Evolutionary conservation across 2,888 invertebrate species (phyloP), one percentile per base, ranked within the genome.

Genomic region (Trachelus tabidus): DNA sequence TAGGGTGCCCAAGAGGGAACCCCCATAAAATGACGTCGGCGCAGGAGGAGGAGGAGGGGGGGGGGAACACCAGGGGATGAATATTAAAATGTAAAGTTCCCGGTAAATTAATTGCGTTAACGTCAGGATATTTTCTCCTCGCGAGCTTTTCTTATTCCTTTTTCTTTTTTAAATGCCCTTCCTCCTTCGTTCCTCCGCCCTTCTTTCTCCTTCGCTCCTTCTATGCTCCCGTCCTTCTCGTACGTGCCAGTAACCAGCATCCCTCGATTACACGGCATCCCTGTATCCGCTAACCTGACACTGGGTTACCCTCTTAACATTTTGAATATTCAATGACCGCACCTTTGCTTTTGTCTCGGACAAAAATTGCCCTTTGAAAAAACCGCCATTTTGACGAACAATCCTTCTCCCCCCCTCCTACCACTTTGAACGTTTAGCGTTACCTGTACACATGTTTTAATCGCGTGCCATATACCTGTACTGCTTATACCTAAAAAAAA

Each of bases 1-100:
- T 75, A 73, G 76, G 69, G 73, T 76, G 79, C 80, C 79, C 76
- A 77, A 75, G 75, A 80, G 79, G 40, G 79, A 80, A 80, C 78
- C 77, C 69, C 78, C 80, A 81, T 81, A 84, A 69, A 84, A 83
- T 82, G 82, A 78, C 77, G 82, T 77, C 69, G 73, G 76, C 77
- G 82, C 78, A 71, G 73, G 1, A 1, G 34, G 78, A 73, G 79
- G 78, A 77, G 75, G 34, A 9, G 1, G 77, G 73, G 78, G 77
- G 77, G 77, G 77, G 79, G 76, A 82, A 79, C 81, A 82, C 79
- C 79, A 76, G 82, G 83, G 85, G 87, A 88, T 89, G 87, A 88
- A 88, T 89, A 89, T 89, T 89, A 89, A 89, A 89, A 87, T 87
- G 86, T 87, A 86, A 88, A 87, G 85, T 87, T 87, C 83, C 85